Percentiles rank a stretch among this genome's conserved stretches.
Evolutionary conservation across 2,888 invertebrate species (phyloP).

Genomic region (Dryocosmus kuriphilus): DNA sequence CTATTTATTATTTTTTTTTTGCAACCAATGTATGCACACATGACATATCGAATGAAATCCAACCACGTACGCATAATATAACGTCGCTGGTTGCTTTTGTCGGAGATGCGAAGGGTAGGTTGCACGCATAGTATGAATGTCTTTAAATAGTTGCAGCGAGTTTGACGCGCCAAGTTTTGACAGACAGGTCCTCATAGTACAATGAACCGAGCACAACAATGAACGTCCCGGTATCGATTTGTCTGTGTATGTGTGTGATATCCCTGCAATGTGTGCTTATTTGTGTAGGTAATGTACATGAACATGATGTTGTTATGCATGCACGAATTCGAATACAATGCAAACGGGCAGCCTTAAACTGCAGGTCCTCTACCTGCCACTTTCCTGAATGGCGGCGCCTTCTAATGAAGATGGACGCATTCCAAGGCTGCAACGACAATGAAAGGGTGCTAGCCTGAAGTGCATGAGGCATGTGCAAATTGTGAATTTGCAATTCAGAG

Average conservation of each 20-base stretch:
- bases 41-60: not conserved
- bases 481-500: constrained; percentile 19
- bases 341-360: constrained; percentile 18
- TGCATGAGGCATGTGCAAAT: not conserved
- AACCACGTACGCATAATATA: not conserved
- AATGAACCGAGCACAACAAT: constrained; percentile 49
- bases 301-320: constrained; percentile 19
- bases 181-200: constrained; percentile 64
- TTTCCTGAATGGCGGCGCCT: constrained; percentile 32
- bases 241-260: not conserved
- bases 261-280: not conserved
- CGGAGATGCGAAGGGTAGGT: constrained; percentile 7
- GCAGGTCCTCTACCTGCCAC: constrained; percentile 29
- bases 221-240: constrained; percentile 11
- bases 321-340: constrained; percentile 30
- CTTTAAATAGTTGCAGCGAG: constrained; percentile 34
- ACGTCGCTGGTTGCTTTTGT: constrained; percentile 14
- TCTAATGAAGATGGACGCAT: constrained; percentile 34
- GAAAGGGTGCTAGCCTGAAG: not conserved
- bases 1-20: constrained; percentile 3
- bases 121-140: constrained; percentile 26
- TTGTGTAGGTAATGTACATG: constrained; percentile 12
- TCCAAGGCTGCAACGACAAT: constrained; percentile 5
- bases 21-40: constrained; percentile 5
- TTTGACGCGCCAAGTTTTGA: constrained; percentile 66